Percentiles rank a stretch among this genome's conserved stretches.
These are phyloP conservation scores for Crepidodera aurea DNA, from an alignment of 2,888 invertebrate species.

Conservation along the genomic window DNA sequence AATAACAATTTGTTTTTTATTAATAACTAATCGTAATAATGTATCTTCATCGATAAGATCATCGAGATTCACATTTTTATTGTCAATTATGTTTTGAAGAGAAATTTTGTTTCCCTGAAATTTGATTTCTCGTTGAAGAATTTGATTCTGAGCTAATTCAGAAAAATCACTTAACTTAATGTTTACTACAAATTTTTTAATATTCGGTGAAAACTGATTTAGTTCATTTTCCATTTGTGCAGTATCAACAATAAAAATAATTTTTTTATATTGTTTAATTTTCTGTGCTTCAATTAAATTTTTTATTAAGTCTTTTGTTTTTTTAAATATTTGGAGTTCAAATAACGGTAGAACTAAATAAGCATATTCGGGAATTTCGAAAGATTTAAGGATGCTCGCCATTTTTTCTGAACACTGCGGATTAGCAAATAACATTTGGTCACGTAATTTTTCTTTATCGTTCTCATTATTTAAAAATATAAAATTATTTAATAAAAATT, in stretches of 20 bases:
- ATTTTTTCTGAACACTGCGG: background rate
- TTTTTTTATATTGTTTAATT: slow-evolving; percentile 5
- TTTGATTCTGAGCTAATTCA: background rate
- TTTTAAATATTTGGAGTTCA: background rate
- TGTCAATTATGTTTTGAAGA: background rate
- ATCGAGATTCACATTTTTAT: no score
- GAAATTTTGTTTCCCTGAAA: slow-evolving; percentile 12
- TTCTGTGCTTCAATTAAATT: background rate
- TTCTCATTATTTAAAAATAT: background rate
- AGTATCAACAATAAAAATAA: background rate
- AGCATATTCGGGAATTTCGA: background rate
- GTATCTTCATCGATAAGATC: slow-evolving; percentile 3
- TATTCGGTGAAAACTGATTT: background rate
- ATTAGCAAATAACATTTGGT: background rate
- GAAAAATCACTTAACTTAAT: slow-evolving; percentile 9
- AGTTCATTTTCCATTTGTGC: background rate
- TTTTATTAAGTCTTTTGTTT: background rate
- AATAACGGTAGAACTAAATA: slow-evolving; percentile 1
- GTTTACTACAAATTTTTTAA: background rate
- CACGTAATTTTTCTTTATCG: background rate
- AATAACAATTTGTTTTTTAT: background rate
- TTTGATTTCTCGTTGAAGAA: slow-evolving; percentile 1
- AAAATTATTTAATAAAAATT: background rate
- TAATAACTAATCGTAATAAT: background rate
- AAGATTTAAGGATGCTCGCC: background rate